Evolutionary conservation across 2,113 vertebrate genomes (phyloP), one percentile per base, ranked within the genome.

Genomic region (Gobius niger): DNA sequence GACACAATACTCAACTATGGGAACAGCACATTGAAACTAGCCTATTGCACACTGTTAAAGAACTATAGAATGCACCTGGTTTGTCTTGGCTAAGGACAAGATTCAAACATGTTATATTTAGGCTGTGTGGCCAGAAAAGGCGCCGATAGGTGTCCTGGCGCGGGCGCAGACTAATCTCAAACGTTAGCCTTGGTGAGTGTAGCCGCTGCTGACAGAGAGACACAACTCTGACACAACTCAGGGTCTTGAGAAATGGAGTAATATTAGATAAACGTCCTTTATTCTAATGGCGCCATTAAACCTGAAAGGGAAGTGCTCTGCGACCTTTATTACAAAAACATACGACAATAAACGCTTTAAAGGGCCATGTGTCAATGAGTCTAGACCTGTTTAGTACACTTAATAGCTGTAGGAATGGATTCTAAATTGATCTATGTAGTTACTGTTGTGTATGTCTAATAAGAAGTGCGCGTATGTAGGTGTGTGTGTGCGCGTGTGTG

Each of bases 281-380:
- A 77, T 83, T 81, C 24, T 15, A 5, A 63, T 63, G 44, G 61
- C 57, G 70, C 50, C 67, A 80, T 67, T 75, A 46, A 68, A 70
- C 11, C 15, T 9, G 51, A 72, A 51, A 59, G 7, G 49, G 76
- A 49, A 9, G 40, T 10, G 42, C 59, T 63, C 49, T 61, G 0
- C 42, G 56, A 7, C 16, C 51, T 83, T 72, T 75, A 74, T 79
- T 78, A 73, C 60, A 16, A 61, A 19, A 82, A 75, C 65, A 67
- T 53, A 68, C 74, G 67, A 52, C 56, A 50, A 41, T 72, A 54
- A 57, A 64, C 41, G 34, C 70, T 52, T 59, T 44, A 16, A 66
- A 70, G 40, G 44, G 66, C 19, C 15, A 63, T 60, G 42, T 53
- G 44, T 73, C 63, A 75, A 13, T 44, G 64, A 74, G 73, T 75